Evolutionary conservation across 2,797 vertebrate species (phyloP).

Genomic region (Scleropages formosus): DNA sequence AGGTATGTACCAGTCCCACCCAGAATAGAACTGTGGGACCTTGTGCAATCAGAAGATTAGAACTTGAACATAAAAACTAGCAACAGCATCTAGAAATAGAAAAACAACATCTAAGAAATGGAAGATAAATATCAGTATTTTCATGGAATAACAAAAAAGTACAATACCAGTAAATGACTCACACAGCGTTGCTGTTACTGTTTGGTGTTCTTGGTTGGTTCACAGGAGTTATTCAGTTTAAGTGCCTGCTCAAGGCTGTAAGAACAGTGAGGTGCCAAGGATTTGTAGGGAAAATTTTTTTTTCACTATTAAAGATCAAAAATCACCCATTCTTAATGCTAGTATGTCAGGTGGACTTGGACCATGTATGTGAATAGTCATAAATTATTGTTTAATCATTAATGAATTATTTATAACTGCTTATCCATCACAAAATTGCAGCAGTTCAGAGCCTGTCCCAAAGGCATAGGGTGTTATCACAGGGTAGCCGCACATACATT

Average conservation of each 20-base stretch:
- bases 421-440: too few relatives aligned
- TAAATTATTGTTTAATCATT: too few relatives aligned
- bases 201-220: background rate
- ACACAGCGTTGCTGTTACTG: background rate
- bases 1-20: conserved; percentile 63
- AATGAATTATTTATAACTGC: too few relatives aligned
- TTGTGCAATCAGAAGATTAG: background rate
- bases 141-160: background rate
- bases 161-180: background rate
- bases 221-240: background rate
- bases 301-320: too few relatives aligned
- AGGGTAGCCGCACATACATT: too few relatives aligned
- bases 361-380: too few relatives aligned
- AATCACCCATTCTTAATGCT: too few relatives aligned
- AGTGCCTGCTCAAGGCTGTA: background rate
- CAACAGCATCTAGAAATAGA: background rate
- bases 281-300: background rate
- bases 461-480: too few relatives aligned
- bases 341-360: too few relatives aligned
- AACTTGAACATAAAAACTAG: background rate
- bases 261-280: background rate
- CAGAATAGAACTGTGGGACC: background rate
- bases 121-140: background rate
- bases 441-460: too few relatives aligned
- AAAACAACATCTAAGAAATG: background rate